Base-by-base conservation (phyloP, 2,888 invertebrate species). In the Acronicta aceris region DNA sequence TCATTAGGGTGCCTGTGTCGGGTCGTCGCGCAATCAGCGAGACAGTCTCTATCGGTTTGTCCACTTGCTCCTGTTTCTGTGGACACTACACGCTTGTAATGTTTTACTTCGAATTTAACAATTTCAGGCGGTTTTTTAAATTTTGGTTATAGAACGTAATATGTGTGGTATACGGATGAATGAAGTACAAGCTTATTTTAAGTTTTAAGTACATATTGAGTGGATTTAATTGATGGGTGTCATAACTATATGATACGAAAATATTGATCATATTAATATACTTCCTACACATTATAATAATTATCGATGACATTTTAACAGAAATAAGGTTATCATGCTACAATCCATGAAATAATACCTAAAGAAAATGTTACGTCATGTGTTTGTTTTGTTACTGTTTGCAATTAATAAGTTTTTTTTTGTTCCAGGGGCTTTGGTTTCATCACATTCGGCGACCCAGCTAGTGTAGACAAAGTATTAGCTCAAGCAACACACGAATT, bases 401-500 rank as follows among this genome's bases (percentile, higher is more conserved):
- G 33, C 4, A 33, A 33, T 33, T 12, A 33, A 15, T 46, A 30
- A 30, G 21, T 21, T 21, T 78, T 69, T 63, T 74, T 76, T 93
- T 91, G 86, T 94, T 94, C 9, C 97, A 99, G 99, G 96, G 99
- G 99, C 90, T 99, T 99, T 95, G 99, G 99, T 90, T 99, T 99
- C 96, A 99, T 99, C 96, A 99, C 99, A 95, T 99, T 99, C 96
- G 97, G 98, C 95, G 99, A 99, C 95, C 98, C 99, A 89, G 96
- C 97, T 95, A 98, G 98, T 96, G 99, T 99, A 96, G 99, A 99
- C 96, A 99, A 99, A 96, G 99, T 99, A 94, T 97, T 99, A 96
- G 98, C 98, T 93, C 98, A 98, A 96, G 98, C 98, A 95, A 98
- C 98, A 94, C 99, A 99, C 95, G 99, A 99, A 96, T 96, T 99